phyloP scores from a whole-genome alignment of 2,888 invertebrate species.

The Carabus problematicus region DNA sequence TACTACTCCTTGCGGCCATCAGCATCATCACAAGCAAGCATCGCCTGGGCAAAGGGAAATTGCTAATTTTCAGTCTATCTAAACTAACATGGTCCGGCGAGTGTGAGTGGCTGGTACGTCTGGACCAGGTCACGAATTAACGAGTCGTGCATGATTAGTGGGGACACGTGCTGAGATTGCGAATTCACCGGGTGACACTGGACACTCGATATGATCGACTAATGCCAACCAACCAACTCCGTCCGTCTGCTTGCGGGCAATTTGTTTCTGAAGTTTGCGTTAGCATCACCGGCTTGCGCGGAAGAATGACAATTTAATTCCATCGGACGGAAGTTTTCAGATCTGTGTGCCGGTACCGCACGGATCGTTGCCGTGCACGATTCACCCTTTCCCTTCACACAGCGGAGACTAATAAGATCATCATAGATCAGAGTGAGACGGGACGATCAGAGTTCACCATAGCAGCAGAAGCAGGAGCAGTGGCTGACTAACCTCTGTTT shows the following conservation, averaged over 20 bases:
- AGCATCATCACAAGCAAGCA: not conserved
- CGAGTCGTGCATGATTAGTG: conserved; percentile 52
- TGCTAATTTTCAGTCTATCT: conserved; percentile 57
- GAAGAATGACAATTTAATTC: conserved; percentile 56
- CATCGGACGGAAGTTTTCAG: conserved; percentile 53
- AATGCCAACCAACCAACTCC: not conserved
- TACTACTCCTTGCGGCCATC: conserved; percentile 45
- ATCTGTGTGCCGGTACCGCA: conserved; percentile 51
- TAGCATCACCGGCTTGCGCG: conserved; percentile 34
- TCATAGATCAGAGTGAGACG: conserved; percentile 52
- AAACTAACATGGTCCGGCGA: conserved; percentile 19
- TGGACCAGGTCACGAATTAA: conserved; percentile 48
- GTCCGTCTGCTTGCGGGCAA: conserved; percentile 6
- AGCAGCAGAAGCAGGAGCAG: too few relatives aligned
- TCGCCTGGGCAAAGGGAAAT: conserved; percentile 54
- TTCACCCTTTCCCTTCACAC: conserved; percentile 50
- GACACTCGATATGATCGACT: not conserved
- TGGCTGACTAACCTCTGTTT: conserved; percentile 33
- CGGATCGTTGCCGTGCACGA: conserved; percentile 53
- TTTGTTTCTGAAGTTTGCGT: conserved; percentile 14
- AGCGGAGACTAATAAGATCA: conserved; percentile 53
- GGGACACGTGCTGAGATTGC: conserved; percentile 42
- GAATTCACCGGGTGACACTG: conserved; percentile 25
- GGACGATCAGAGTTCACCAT: conserved; percentile 8
- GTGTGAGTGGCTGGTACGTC: not conserved